Evolutionary conservation across 2,797 vertebrate genomes (phyloP), one percentile per base, ranked within the genome.

Genomic region (Megaceryle alcyon): DNA sequence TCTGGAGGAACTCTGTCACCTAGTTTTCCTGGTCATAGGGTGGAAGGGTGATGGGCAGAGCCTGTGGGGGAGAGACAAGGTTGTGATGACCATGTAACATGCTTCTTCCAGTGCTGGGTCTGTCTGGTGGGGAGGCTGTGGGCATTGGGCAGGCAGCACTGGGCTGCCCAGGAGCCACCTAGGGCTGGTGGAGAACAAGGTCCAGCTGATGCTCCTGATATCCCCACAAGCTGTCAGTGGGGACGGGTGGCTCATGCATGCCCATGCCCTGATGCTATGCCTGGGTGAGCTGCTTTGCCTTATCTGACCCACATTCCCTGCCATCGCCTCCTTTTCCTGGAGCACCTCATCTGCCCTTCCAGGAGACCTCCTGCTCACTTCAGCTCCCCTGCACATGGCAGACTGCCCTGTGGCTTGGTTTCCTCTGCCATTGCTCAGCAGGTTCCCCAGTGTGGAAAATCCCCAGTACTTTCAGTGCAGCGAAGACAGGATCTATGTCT

Each of bases 371-470:
- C 54, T 69, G 77, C 63, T 61, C 71, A 6, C 48, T 17, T 44
- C 49, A 60, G 57, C 13, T 64, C 78, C 79, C 44, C 53, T 90
- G 86, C 59, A 53, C 71, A 13, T 2, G 1, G 66, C 51, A 82
- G 35, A 11, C 41, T 25, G 2, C 70, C 69, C 19, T 0, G 3
- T 89, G 89, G 9, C 57, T 85, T 78, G 79, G 48, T 65, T 81
- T 51, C 69, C 39, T 73, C 82, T 82, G 88, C 94, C 1, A 1
- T 0, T 10, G 51, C 69, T 70, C 66, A 84, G 80, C 90, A 73
- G 63, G 66, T 33, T 10, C 60, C 65, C n/a, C 44, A 33, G 43
- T 0, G 3, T 95, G 96, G 95, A 96, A 96, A 97, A 95, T 96
- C 44, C 90, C 80, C 7, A 0, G 61, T 29, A 33, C 69, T 77